Evolutionary conservation across 2,888 invertebrate genomes (phyloP), one percentile per base, ranked within the genome.

Genomic region (Lasiommata megera): DNA sequence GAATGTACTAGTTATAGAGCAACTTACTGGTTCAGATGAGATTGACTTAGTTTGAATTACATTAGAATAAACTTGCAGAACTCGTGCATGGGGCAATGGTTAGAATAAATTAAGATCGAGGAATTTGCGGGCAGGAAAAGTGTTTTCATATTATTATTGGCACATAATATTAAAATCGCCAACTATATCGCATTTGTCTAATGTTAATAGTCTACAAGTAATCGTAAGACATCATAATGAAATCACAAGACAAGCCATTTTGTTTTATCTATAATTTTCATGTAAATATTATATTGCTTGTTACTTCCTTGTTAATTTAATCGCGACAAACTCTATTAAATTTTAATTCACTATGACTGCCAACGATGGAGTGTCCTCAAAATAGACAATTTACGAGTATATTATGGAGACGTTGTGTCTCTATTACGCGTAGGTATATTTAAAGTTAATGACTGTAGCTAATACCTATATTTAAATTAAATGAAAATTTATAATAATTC

Each of bases 1-100:
- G n/a, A 43, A n/a, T 43, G n/a, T 6, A 0, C 23, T 34, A 34
- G 34, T 11, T 11, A 11, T 34, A 34, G 34, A 11, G 3, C 11
- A 11, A 9, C 3, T 11, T 41, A 41, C 23, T 41, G 41, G 12
- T 41, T 23, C 23, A 41, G 18, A 23, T 41, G 41, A 23, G 12
- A 41, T 41, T 41, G 2, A 29, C 14, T 44, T 9, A 8, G 44
- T 29, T 41, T 3, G 41, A 41, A 41, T 40, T 9, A 40, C 6
- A 40, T 40, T 43, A 44, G 29, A 44, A 44, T 44, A 44, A 44
- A 44, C 29, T 44, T 28, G 44, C 14, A 44, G 29, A 28, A 28
- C 14, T 12, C 7, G n/a, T n/a, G 23, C 11, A 14, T 44, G 44
- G 1, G 6, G 14, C 14, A 29, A 29, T 23, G 23, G 23, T 23